Base-by-base conservation (phyloP, 2,888 invertebrate genomes). In the Phortica magna region DNA sequence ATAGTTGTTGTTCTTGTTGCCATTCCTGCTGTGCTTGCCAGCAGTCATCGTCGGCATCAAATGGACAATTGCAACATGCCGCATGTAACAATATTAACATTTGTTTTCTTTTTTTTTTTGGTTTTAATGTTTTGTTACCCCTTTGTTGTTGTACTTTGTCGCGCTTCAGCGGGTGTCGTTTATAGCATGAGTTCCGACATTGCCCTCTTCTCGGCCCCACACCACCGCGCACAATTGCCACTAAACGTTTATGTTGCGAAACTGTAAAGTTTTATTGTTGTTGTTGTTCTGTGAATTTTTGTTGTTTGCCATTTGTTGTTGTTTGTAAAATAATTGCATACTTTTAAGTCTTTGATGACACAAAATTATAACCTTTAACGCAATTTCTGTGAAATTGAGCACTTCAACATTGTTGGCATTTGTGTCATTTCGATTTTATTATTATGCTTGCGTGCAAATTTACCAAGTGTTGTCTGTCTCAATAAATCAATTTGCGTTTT, bases 1-100 rank as follows among this genome's bases (percentile, higher is more conserved):
- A n/a, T n/a, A n/a, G n/a, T 61, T 61, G 22, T 22, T 61, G 61
- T 61, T 61, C 19, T 6, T 22, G 22, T 61, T 61, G 10, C 19
- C 12, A 12, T 22, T 61, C 12, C 12, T 41, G 65, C 12, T 65
- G 65, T 39, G 10, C 6, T 65, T 65, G 61, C 61, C 61, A 61
- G 22, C 61, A 61, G 31, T 17, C 61, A 1, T 22, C 22, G 61
- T 7, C 55, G 17, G 12, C 31, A 31, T 22, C 61, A 61, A 61
- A 61, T 61, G 61, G 22, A 61, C 61, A 61, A 19, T 22, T 61
- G 61, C 61, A 61, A 61, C 61, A 61, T 61, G 61, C 61, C 61
- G 22, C 61, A 22, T 61, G 17, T 61, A 22, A 61, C 61, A 61
- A 61, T 61, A 22, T 61, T 9, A 7, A 17, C 7, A 22, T 22